Percentiles rank a stretch among this genome's conserved stretches.
Evolutionary conservation across 2,888 invertebrate genomes (phyloP).

Genomic region (Julus scandinavius): DNA sequence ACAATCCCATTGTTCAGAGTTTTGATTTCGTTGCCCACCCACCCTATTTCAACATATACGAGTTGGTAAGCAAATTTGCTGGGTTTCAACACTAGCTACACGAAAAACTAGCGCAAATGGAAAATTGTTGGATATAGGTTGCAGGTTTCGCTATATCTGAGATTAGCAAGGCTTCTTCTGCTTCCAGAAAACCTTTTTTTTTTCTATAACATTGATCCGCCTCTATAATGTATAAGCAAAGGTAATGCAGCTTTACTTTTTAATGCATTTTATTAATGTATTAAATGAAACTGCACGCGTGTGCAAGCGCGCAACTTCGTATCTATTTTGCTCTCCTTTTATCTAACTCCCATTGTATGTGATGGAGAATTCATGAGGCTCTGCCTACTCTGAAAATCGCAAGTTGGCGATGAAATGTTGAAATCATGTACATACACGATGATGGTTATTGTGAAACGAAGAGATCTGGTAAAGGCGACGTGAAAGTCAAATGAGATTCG

Average conservation of each 20-base stretch:
- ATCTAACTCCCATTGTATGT: slow-evolving; percentile 6
- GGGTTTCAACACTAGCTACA: background rate
- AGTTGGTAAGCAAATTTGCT: background rate
- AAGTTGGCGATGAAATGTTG: background rate
- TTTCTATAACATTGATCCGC: slow-evolving; percentile 18
- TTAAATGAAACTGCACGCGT: slow-evolving; percentile 33
- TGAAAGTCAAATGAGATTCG: background rate
- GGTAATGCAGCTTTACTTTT: slow-evolving; percentile 33
- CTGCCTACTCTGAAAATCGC: background rate
- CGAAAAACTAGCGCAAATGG: background rate
- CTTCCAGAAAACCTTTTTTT: background rate
- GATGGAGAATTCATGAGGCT: slow-evolving; percentile 26
- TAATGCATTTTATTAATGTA: slow-evolving; percentile 33
- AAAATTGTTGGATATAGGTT: background rate
- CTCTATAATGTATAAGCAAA: slow-evolving; percentile 6
- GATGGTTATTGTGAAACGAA: background rate
- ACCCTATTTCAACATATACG: background rate
- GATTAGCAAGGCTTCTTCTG: background rate
- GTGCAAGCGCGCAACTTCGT: background rate
- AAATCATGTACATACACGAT: background rate
- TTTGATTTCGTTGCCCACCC: background rate
- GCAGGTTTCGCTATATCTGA: background rate
- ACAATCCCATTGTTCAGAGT: background rate
- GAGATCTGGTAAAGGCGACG: background rate
- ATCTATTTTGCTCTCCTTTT: slow-evolving; percentile 21